These are phyloP conservation scores for Psephotus haematonotus DNA, from an alignment of 2,113 vertebrate genomes.

Conservation along the genomic window DNA sequence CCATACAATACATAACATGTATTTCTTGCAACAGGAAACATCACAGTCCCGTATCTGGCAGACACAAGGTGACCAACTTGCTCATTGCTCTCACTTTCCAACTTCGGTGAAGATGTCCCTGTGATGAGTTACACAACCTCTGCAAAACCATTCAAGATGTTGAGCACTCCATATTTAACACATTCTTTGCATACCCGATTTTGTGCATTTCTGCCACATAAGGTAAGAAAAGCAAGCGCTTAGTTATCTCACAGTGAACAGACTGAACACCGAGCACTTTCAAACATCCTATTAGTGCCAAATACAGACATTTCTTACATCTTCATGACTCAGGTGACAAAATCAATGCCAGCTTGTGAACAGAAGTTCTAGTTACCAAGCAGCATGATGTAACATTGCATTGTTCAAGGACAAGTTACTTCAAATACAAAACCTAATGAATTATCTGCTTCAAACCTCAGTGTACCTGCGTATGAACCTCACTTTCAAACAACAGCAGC, in stretches of 20 bases:
- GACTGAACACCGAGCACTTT: background rate
- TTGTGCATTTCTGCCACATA: background rate
- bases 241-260: background rate
- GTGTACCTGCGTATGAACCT: background rate
- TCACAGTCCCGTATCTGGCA: background rate
- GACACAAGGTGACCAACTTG: background rate
- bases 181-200: rapidly evolving
- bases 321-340: background rate
- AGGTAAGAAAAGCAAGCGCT: background rate
- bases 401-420: slow-evolving; percentile 26
- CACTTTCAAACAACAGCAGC: background rate
- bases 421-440: background rate
- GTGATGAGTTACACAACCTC: background rate
- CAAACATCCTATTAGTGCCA: background rate
- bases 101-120: background rate
- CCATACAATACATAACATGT: background rate
- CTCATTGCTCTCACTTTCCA: background rate
- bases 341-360: background rate
- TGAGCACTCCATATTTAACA: background rate
- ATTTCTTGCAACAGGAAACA: background rate
- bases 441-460: slow-evolving; percentile 10
- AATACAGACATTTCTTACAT: background rate
- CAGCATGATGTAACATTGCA: background rate
- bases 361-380: background rate
- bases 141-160: background rate